Evolutionary conservation across 2,888 invertebrate species (phyloP).

Genomic region (Dryocosmus kuriphilus): DNA sequence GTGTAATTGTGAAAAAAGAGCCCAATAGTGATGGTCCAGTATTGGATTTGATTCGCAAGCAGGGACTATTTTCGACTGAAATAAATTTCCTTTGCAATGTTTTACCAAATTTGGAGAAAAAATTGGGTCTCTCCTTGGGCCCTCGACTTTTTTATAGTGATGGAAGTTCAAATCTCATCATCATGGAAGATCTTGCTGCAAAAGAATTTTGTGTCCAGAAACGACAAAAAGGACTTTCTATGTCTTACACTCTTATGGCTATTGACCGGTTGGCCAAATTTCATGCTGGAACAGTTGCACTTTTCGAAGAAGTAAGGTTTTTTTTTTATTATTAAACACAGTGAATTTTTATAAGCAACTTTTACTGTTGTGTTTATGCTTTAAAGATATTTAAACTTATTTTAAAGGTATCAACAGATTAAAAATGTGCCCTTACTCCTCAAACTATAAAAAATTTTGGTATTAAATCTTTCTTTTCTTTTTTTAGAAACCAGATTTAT

Average conservation of each 20-base stretch:
- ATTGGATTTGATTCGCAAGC: slow-evolving; percentile 17
- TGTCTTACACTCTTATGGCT: slow-evolving; percentile 8
- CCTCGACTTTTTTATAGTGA: slow-evolving; percentile 11
- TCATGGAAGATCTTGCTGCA: slow-evolving; percentile 17
- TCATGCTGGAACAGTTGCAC: slow-evolving; percentile 63
- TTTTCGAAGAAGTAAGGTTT: slow-evolving; percentile 57
- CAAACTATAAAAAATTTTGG: no score
- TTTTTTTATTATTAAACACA: not conserved
- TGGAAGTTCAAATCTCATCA: not conserved
- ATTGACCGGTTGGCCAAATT: slow-evolving; percentile 41
- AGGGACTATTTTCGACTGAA: slow-evolving; percentile 6
- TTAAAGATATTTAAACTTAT: no score
- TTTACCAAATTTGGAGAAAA: slow-evolving; percentile 9
- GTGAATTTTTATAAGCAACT: not conserved
- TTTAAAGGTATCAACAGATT: no score
- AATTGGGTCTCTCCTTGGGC: not conserved
- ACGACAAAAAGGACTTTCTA: slow-evolving; percentile 16
- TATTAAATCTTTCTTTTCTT: not conserved
- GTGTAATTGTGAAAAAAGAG: slow-evolving; percentile 20
- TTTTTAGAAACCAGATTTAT: slow-evolving; percentile 24
- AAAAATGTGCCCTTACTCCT: no score
- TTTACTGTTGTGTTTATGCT: no score
- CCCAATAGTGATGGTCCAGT: not conserved
- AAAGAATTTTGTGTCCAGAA: not conserved
- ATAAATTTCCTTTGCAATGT: slow-evolving; percentile 11